Conservation (phyloP, 2,797 vertebrate genomes). For the Prunella strophiata region DNA sequence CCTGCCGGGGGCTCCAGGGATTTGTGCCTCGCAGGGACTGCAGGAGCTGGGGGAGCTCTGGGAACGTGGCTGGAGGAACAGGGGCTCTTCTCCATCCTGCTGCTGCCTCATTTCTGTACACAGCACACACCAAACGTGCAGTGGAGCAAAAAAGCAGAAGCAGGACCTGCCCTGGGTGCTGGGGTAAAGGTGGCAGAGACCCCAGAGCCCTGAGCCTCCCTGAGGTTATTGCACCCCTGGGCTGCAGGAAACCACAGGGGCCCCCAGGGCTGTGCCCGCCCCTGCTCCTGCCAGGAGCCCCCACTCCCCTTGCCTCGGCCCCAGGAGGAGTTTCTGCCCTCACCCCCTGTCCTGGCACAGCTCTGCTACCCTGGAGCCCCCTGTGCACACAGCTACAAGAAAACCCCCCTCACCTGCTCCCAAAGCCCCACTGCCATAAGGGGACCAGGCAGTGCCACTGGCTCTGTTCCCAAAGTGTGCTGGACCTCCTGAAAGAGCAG, state of each 20-base stretch:
- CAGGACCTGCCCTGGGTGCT: background rate
- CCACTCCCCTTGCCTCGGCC: background rate
- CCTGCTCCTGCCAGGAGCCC: background rate
- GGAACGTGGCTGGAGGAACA: too few species aligned
- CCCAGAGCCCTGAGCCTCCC: background rate
- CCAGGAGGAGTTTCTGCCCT: background rate
- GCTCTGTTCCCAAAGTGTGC: accelerated
- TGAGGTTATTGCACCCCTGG: background rate
- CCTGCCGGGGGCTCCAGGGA: background rate
- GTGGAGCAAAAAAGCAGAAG: background rate
- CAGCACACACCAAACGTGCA: accelerated
- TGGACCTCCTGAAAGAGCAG: background rate
- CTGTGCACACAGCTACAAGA: background rate
- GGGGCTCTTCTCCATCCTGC: background rate
- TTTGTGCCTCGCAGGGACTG: background rate
- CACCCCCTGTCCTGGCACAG: background rate
- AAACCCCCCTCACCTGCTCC: background rate
- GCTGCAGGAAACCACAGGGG: background rate
- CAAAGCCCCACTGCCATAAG: background rate
- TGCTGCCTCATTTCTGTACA: background rate
- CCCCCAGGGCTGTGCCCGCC: background rate
- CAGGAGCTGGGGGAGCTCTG: background rate
- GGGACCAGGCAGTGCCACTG: background rate
- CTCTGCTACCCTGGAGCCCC: background rate
- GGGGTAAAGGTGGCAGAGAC: background rate